Base-by-base conservation (phyloP, 2,888 invertebrate genomes). In the Eulithis testata region DNA sequence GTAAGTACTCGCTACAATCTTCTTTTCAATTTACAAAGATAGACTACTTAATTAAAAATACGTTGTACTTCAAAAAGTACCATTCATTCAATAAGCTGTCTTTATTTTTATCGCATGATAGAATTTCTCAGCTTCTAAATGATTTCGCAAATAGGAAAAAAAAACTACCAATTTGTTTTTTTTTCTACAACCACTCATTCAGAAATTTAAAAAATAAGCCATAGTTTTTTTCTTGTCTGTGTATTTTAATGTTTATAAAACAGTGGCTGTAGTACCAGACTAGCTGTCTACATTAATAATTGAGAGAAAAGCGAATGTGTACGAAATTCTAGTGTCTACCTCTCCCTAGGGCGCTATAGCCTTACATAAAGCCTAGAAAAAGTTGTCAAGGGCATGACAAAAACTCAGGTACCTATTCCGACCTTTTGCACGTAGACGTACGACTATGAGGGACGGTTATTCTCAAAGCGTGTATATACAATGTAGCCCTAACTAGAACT, bases 311-410 rank as follows among this genome's bases (percentile, higher is more conserved):
- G 12, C 40, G 27, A 44, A 44, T 9, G 21, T 21, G 27, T 27
- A 55, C 11, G n/a, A 11, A 27, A 31, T 44, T 55, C 43, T 27
- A 43, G 44, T 12, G 44, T 44, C 43, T 55, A 44, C 8, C 27
- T 55, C 12, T 43, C 62, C 54, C 50, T 44, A 51, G 56, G 62
- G 62, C 55, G 31, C 12, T 49, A 36, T 14, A 53, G 50, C 43
- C 31, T n/a, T 40, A 61, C 55, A n/a, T 47, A 45, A 12, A 49
- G 31, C n/a, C 49, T 40, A 55, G 55, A 43, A 49, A 61, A 51
- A 62, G 43, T 60, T 50, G 43, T 43, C 51, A 62, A 56, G 61
- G 55, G n/a, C 44, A 44, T 54, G 11, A 53, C 37, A 44, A 37
- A 53, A 11, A 43, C 27, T 11, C 43, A 43, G 11, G 11, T 27